Conservation (phyloP, 92 coral and sea anemone genomes). For the Plumapathes pennacea region DNA sequence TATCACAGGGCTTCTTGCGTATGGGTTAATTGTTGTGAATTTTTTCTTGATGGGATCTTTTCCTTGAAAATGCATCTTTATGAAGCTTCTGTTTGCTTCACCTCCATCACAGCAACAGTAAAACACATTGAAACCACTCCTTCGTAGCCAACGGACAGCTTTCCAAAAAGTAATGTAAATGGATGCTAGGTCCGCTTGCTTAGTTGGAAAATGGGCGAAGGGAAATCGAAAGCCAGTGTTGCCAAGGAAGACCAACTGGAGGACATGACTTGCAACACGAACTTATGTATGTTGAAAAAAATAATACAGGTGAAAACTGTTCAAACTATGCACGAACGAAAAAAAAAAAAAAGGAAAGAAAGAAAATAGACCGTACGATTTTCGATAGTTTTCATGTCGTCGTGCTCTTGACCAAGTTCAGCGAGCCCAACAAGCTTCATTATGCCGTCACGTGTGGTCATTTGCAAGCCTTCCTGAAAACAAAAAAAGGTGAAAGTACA, state of each 20-base stretch:
- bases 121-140: conserved; percentile 11
- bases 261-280: conserved; percentile 42
- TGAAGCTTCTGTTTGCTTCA: conserved; percentile 40
- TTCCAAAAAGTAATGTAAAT: conserved; percentile 39
- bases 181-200: conserved; percentile 30
- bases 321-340: neutral
- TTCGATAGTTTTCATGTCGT: conserved; percentile 1
- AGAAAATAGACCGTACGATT: neutral
- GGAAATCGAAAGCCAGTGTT: conserved; percentile 57
- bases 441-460: conserved; percentile 18
- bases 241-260: conserved; percentile 55
- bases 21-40: conserved; percentile 37
- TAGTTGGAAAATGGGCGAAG: conserved; percentile 57
- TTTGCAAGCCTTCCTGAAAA: conserved; percentile 30
- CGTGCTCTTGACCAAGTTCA: conserved; percentile 25
- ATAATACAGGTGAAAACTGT: neutral
- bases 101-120: conserved; percentile 63
- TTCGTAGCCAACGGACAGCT: conserved; percentile 27
- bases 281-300: conserved; percentile 20
- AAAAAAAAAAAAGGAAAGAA: neutral
- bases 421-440: conserved; percentile 43
- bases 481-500: neutral
- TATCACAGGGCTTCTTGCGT: conserved; percentile 36
- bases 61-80: conserved; percentile 44
- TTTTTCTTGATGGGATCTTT: conserved; percentile 37